phyloP scores from a whole-genome alignment of 1,140 invertebrate species.

The Stegodyphus mimosarum region DNA sequence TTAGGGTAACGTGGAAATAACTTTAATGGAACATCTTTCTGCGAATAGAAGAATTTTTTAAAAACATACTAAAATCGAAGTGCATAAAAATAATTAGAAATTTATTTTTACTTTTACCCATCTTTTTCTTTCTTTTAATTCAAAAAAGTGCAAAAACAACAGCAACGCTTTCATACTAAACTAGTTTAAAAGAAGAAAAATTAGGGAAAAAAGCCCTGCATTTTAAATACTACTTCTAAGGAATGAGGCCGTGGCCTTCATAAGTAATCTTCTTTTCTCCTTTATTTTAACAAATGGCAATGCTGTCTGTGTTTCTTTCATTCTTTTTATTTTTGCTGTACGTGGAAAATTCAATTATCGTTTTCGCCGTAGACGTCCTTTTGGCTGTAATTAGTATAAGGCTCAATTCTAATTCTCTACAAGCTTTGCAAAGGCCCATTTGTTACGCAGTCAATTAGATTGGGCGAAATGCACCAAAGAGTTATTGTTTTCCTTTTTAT shows the following conservation, averaged over 20 bases:
- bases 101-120: no score
- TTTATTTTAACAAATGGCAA: slow-evolving; percentile 52
- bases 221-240: no score
- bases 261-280: slow-evolving; percentile 24
- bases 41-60: no score
- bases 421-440: slow-evolving; percentile 28
- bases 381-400: slow-evolving; percentile 34
- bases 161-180: no score
- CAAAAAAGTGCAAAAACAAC: no score
- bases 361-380: slow-evolving; percentile 36
- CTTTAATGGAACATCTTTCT: no score
- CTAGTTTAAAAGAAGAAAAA: no score
- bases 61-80: no score
- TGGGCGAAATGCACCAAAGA: slow-evolving; percentile 13
- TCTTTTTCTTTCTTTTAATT: no score
- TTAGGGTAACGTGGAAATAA: no score
- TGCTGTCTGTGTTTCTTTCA: slow-evolving; percentile 17
- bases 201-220: no score
- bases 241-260: neutral
- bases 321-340: neutral
- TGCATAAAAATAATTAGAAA: no score
- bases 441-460: slow-evolving; percentile 56
- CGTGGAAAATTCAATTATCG: slow-evolving; percentile 53
- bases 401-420: slow-evolving; percentile 38
- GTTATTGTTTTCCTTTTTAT: slow-evolving; percentile 47